A percentile compares a stretch with the other conserved stretches of the same genome.
These are phyloP conservation scores for Diadumene lineata DNA, from an alignment of 92 coral and sea anemone genomes.

Conservation along the genomic window DNA sequence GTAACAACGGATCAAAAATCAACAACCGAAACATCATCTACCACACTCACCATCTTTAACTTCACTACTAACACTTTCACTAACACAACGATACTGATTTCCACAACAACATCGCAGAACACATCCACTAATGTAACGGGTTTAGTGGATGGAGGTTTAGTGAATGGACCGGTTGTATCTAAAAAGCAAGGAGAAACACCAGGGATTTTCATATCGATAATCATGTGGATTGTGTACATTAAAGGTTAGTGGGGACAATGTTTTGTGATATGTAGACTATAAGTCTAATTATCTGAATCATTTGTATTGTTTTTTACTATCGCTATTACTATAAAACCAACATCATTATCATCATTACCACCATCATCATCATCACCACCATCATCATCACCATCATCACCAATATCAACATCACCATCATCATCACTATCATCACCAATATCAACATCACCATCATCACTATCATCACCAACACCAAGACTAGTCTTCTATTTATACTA, in stretches of 20 bases:
- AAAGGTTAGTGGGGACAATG: too few relatives aligned
- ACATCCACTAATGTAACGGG: slow-evolving; percentile 1
- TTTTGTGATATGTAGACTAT: too few relatives aligned
- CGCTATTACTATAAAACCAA: too few relatives aligned
- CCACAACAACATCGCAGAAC: slow-evolving; percentile 3
- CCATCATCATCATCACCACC: background rate
- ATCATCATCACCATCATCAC: background rate
- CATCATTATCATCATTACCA: background rate
- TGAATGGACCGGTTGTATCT: background rate
- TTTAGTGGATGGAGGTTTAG: background rate
- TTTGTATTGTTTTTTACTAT: too few relatives aligned
- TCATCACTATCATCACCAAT: background rate
- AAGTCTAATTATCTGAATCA: too few relatives aligned
- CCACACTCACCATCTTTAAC: background rate
- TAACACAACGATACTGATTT: background rate
- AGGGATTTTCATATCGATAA: slow-evolving; percentile 26
- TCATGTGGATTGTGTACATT: slow-evolving; percentile 25
- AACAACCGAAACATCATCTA: background rate
- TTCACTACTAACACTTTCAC: background rate
- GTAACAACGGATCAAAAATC: background rate
- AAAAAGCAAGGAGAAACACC: background rate
- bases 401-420: background rate
- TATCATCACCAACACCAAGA: background rate
- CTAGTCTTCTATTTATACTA: too few relatives aligned
- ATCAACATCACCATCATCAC: background rate